These are phyloP conservation scores for Otus sunia DNA, from an alignment of 2,113 vertebrate species.

Conservation along the genomic window DNA sequence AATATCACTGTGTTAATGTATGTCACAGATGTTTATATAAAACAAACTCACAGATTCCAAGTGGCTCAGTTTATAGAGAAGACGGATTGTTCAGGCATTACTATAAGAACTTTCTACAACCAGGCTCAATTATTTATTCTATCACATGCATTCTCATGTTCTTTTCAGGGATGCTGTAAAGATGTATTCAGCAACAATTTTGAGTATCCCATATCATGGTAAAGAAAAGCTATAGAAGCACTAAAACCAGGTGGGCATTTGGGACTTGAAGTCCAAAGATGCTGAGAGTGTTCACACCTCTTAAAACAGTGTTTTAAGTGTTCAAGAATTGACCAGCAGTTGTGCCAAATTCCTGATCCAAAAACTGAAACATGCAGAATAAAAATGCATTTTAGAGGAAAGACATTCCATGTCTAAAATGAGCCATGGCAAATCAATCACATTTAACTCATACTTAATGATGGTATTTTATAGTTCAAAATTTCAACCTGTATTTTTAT, in stretches of 20 bases:
- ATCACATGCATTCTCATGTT: background rate
- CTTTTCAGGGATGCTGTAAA: background rate
- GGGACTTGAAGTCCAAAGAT: background rate
- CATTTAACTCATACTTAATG: background rate
- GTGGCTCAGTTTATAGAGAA: background rate
- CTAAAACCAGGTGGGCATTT: background rate
- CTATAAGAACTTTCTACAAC: background rate
- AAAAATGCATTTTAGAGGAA: background rate
- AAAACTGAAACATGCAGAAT: background rate
- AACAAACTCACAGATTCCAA: background rate
- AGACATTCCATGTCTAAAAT: background rate
- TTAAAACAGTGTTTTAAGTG: background rate
- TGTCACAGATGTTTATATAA: background rate
- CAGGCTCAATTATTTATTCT: background rate
- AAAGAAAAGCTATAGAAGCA: background rate
- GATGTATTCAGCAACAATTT: background rate
- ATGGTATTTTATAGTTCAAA: background rate
- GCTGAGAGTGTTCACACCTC: background rate
- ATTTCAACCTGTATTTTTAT: background rate
- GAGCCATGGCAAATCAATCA: background rate
- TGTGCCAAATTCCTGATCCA: background rate
- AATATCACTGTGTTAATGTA: background rate
- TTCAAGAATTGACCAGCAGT: background rate
- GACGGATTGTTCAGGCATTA: background rate
- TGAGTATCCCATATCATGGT: background rate